Evolutionary conservation across 1,140 invertebrate genomes (phyloP).

Genomic region (Neotoxoptera formosana): DNA sequence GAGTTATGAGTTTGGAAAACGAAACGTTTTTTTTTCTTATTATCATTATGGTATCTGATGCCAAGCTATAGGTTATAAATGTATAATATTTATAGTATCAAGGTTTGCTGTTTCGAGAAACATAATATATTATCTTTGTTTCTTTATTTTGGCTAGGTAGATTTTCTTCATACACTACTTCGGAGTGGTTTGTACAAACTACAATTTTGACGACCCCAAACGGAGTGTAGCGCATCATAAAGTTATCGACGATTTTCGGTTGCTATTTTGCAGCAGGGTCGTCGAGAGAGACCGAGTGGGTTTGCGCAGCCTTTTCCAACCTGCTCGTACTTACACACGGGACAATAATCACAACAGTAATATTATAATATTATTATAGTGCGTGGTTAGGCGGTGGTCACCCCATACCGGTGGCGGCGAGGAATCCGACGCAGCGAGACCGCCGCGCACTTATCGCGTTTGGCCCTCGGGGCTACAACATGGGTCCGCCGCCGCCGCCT

Average conservation of each 20-base stretch:
- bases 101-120: neutral
- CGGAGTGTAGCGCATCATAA: too few species aligned
- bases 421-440: conserved; percentile 37
- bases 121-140: neutral
- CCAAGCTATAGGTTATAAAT: neutral
- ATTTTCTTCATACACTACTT: neutral
- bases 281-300: neutral
- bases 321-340: neutral
- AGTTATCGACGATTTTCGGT: too few species aligned
- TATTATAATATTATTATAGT: neutral
- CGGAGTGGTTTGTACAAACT: neutral
- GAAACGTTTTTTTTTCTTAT: neutral
- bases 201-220: neutral
- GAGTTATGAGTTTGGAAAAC: neutral
- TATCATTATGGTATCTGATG: neutral
- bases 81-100: neutral
- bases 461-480: conserved; percentile 38
- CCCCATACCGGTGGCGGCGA: neutral
- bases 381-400: neutral
- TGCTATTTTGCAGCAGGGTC: too few species aligned
- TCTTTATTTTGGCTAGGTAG: neutral
- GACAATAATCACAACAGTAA: neutral
- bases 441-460: conserved; percentile 10
- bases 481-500: conserved; percentile 7
- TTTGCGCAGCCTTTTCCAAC: neutral